These are phyloP conservation scores for Sorex maritimensis DNA, from an alignment of 2,797 vertebrate genomes.

Conservation along the genomic window DNA sequence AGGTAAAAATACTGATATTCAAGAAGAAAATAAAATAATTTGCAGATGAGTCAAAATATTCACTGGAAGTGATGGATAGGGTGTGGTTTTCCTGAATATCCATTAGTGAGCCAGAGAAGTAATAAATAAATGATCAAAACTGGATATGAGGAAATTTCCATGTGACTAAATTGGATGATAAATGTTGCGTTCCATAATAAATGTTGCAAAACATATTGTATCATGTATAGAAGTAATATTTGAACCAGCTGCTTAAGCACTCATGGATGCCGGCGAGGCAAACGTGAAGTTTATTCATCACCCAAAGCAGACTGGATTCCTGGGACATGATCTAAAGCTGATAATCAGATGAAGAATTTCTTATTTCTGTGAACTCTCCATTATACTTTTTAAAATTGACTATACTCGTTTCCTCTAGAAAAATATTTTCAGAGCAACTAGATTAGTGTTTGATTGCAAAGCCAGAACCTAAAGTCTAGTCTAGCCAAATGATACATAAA, in stretches of 20 bases:
- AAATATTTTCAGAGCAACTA: too few relatives aligned
- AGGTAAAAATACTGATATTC: background rate
- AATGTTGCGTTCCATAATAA: background rate
- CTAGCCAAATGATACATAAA: background rate
- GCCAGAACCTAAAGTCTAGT: background rate
- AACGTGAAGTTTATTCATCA: background rate
- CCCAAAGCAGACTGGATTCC: background rate
- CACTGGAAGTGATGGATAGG: background rate
- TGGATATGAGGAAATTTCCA: background rate
- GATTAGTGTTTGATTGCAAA: background rate
- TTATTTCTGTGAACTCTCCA: background rate
- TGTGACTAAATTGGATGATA: background rate
- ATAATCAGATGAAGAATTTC: background rate
- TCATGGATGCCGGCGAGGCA: background rate
- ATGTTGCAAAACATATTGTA: too few relatives aligned
- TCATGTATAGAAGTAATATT: background rate
- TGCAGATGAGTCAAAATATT: background rate
- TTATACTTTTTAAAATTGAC: background rate
- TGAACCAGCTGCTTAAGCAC: background rate
- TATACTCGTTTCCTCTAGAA: background rate
- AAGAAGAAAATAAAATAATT: background rate
- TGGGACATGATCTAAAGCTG: background rate
- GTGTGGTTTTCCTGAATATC: background rate
- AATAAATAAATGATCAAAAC: background rate
- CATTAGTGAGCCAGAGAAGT: background rate